These are phyloP conservation scores for Nineta flava DNA, from an alignment of 2,888 invertebrate species.

Conservation along the genomic window DNA sequence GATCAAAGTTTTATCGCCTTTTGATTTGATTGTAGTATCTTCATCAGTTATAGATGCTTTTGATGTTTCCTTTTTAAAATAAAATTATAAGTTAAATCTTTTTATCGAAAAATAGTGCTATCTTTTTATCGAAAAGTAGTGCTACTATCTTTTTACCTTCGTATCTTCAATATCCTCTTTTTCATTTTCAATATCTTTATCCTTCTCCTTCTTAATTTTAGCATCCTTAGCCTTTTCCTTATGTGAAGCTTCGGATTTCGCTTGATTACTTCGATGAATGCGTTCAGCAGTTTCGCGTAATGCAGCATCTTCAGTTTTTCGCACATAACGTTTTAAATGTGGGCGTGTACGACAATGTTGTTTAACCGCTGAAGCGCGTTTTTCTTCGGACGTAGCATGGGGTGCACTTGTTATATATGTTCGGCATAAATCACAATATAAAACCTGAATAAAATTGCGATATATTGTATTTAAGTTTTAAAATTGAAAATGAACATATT, in stretches of 20 bases:
- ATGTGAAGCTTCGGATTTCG: conserved; percentile 21
- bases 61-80: conserved; percentile 1
- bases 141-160: not conserved
- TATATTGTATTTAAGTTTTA: not conserved
- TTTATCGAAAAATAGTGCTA: no score
- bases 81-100: no score
- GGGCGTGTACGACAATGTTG: conserved; percentile 60
- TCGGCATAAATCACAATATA: conserved; percentile 67
- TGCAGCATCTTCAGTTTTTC: conserved; percentile 53
- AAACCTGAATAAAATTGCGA: conserved; percentile 26
- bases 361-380: conserved; percentile 39
- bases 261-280: conserved; percentile 41
- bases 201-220: conserved; percentile 13
- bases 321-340: conserved; percentile 61
- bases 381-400: conserved; percentile 20
- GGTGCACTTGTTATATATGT: conserved; percentile 42
- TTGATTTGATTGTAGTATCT: conserved; percentile 19
- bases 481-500: not conserved
- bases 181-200: conserved; percentile 7
- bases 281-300: conserved; percentile 55
- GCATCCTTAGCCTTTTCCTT: conserved; percentile 18
- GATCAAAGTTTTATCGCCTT: conserved; percentile 8
- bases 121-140: no score
- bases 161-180: not conserved
- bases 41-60: conserved; percentile 8